These are phyloP conservation scores for Stylophora pistillata DNA, from an alignment of 64 coral and sea anemone genomes.

Conservation along the genomic window DNA sequence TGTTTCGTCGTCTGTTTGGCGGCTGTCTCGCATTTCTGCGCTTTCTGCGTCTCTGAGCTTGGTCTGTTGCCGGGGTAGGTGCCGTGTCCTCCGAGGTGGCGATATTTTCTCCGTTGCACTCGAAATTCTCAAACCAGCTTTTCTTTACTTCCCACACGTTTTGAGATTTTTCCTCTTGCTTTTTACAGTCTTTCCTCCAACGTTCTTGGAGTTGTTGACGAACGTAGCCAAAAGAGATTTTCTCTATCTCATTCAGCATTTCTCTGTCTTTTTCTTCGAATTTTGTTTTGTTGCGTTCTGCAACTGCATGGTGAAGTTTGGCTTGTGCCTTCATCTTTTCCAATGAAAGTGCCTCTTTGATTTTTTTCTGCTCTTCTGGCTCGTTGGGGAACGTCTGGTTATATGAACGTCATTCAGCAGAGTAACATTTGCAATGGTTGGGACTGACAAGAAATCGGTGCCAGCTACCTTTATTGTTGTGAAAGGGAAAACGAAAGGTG, in stretches of 20 bases:
- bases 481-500: no score
- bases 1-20: constrained; percentile 14
- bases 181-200: no score
- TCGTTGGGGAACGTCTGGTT: constrained; percentile 15
- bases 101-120: constrained; percentile 1
- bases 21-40: constrained; percentile 23
- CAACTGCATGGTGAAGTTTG: constrained; percentile 27
- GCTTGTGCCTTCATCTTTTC: constrained; percentile 36
- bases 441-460: no score
- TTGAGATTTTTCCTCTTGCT: no score
- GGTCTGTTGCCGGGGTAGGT: constrained; percentile 4
- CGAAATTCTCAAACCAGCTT: no score
- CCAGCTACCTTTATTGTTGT: no score
- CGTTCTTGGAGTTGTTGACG: no score
- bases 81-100: constrained; percentile 5
- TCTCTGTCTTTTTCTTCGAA: background rate
- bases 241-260: constrained; percentile 21
- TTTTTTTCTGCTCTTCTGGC: background rate
- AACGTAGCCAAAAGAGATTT: constrained; percentile 4
- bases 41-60: constrained; percentile 8
- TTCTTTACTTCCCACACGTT: no score
- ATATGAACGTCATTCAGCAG: background rate
- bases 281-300: background rate
- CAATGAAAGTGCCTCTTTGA: background rate
- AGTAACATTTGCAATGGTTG: constrained; percentile 44